Conservation (phyloP, 2,113 vertebrate species). For the Ctenodactylus gundi region DNA sequence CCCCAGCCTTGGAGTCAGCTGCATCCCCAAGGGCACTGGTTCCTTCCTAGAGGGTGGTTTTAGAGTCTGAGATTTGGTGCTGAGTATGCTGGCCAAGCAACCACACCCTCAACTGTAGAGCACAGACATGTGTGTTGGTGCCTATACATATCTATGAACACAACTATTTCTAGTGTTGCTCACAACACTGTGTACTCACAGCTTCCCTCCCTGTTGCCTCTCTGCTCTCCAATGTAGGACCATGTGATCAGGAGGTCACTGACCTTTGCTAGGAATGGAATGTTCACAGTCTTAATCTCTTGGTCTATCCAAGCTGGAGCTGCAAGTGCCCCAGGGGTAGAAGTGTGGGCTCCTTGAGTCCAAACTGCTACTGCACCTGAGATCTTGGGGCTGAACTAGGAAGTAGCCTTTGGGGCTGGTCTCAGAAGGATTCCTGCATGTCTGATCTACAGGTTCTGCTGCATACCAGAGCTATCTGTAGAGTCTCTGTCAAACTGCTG, state of each 20-base stretch:
- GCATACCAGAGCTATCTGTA: too few species aligned
- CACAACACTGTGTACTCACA: background rate
- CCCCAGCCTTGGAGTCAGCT: background rate
- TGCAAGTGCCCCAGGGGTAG: background rate
- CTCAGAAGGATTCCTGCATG: background rate
- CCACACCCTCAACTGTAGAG: background rate
- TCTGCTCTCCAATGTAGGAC: background rate
- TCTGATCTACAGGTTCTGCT: background rate
- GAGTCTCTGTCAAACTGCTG: background rate
- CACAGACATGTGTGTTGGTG: background rate
- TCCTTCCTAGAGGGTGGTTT: background rate
- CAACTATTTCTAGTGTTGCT: background rate
- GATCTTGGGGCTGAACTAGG: background rate
- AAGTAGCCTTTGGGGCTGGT: background rate
- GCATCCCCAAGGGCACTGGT: background rate
- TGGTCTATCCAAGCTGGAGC: background rate
- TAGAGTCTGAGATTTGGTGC: background rate
- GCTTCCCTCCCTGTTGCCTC: background rate
- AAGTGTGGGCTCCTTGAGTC: background rate
- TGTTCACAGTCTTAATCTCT: too few species aligned
- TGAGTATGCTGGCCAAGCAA: background rate
- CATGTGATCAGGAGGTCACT: background rate
- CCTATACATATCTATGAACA: background rate
- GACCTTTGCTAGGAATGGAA: background rate
- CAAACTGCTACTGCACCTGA: background rate